Evolutionary conservation across 92 coral and sea anemone species (phyloP), one percentile per base, ranked within the genome.

Genomic region (Galaxea fascicularis): DNA sequence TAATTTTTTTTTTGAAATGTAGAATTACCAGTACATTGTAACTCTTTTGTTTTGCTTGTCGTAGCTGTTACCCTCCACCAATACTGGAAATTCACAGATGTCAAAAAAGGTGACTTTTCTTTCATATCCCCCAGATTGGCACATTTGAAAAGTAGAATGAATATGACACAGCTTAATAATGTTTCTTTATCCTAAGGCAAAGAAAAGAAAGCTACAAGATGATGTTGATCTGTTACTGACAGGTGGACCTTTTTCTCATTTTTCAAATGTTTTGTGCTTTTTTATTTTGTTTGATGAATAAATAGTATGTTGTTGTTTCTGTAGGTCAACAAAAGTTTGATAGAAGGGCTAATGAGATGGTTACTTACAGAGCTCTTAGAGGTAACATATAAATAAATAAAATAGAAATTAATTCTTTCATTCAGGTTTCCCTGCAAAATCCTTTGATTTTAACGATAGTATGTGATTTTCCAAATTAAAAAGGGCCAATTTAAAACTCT

Each of bases 121-220:
- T 26, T 26, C 10, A 15, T 49, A 10, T 10, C 54, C 10, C 7
- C 10, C 17, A 49, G 7, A 49, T 49, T 9, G 54, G 54, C 54
- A 49, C 54, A 35, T 35, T 2, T 35, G 41, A 35, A 35, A 35
- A 2, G 6, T 35, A 2, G 6, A 35, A 35, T 35, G 41, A 35
- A 35, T 35, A 2, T 35, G 41, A 2, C 41, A 35, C 41, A 35
- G 2, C 2, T 35, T 35, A 35, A 35, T 4, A n/a, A 21, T 4
- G 2, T 15, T 65, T 57, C n/a, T 25, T 53, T 85, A 31, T 65
- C 51, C n/a, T 16, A 54, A 95, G 98, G 98, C 93, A 28, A 94
- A 90, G 89, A 89, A 93, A 74, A 75, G 95, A 47, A 94, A 95
- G 60, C 25, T 95, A 1, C 98, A 90, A 92, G 96, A 95, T 24